These are phyloP conservation scores for Drosophila nigricruria DNA, from an alignment of 2,888 invertebrate genomes.

Conservation along the genomic window DNA sequence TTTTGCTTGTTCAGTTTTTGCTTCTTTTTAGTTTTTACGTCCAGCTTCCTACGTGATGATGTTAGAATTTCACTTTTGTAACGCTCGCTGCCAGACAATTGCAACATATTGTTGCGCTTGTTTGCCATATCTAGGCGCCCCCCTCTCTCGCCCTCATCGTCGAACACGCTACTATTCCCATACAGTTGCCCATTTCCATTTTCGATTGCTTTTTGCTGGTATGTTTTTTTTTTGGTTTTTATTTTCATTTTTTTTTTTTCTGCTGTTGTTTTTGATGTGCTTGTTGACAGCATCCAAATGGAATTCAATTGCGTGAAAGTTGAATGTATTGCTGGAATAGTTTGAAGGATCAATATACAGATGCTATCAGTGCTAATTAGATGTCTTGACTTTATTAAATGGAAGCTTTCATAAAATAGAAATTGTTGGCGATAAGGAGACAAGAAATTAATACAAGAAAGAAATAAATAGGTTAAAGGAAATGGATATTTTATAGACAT, in stretches of 20 bases:
- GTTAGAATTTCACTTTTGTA: slow-evolving; percentile 69
- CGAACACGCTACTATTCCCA: slow-evolving; percentile 1
- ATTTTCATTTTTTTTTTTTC: slow-evolving; percentile 11
- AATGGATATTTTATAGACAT: no score
- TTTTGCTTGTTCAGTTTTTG: slow-evolving; percentile 13
- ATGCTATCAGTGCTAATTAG: slow-evolving; percentile 11
- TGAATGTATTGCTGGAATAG: slow-evolving; percentile 15
- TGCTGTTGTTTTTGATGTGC: slow-evolving; percentile 38
- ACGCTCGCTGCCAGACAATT: slow-evolving; percentile 60
- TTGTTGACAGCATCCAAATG: slow-evolving; percentile 58
- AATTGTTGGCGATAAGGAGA: not conserved
- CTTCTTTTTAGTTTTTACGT: slow-evolving; percentile 18
- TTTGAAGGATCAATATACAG: not conserved
- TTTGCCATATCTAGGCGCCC: slow-evolving; percentile 23
- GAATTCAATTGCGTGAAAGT: slow-evolving; percentile 46
- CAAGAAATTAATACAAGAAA: not conserved
- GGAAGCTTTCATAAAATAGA: not conserved
- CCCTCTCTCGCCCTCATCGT: not conserved
- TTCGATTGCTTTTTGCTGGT: slow-evolving; percentile 46
- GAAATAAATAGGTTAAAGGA: not conserved
- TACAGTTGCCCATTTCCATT: slow-evolving; percentile 50
- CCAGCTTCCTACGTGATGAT: slow-evolving; percentile 60
- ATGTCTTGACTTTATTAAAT: not conserved
- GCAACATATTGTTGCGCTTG: slow-evolving; percentile 71
- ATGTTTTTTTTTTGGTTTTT: slow-evolving; percentile 12